These are phyloP conservation scores for Propithecus coquereli DNA, from an alignment of 2,113 vertebrate species.

Conservation along the genomic window DNA sequence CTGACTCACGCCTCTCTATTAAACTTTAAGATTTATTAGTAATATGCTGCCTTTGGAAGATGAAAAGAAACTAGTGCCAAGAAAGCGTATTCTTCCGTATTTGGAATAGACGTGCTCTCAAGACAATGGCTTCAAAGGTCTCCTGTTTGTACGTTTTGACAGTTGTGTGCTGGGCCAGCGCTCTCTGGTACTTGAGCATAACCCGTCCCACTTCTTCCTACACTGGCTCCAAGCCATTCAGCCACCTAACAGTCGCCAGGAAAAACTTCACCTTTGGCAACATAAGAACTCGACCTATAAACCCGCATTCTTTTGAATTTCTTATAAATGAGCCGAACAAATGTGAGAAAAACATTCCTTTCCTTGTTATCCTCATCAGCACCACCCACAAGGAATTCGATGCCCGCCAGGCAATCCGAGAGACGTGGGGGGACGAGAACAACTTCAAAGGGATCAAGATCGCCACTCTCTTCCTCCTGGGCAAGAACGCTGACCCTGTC, in stretches of 20 bases:
- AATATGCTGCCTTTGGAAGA: constrained; percentile 85
- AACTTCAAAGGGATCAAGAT: constrained; percentile 93
- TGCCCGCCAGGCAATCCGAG: constrained; percentile 96
- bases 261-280: constrained; percentile 94
- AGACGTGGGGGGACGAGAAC: constrained; percentile 98
- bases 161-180: constrained; percentile 98
- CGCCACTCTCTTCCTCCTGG: constrained; percentile 94
- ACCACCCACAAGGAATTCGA: constrained; percentile 99
- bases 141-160: constrained; percentile 97
- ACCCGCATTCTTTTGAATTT: constrained; percentile 95
- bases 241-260: constrained; percentile 86
- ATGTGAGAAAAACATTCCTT: constrained; percentile 90
- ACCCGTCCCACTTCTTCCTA: constrained; percentile 94
- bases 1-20: constrained; percentile 46
- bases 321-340: constrained; percentile 97
- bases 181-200: constrained; percentile 96
- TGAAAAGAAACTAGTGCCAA: constrained; percentile 78
- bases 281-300: constrained; percentile 96
- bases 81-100: constrained; percentile 81
- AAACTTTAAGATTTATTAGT: constrained; percentile 81
- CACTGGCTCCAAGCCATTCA: constrained; percentile 88
- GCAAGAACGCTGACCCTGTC: constrained; percentile 90
- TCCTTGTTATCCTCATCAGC: constrained; percentile 97
- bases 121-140: constrained; percentile 98
- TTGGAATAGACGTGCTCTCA: constrained; percentile 83